Evolutionary conservation across 2,797 vertebrate genomes (phyloP).

Genomic region (Hippopotamyrus pictus): DNA sequence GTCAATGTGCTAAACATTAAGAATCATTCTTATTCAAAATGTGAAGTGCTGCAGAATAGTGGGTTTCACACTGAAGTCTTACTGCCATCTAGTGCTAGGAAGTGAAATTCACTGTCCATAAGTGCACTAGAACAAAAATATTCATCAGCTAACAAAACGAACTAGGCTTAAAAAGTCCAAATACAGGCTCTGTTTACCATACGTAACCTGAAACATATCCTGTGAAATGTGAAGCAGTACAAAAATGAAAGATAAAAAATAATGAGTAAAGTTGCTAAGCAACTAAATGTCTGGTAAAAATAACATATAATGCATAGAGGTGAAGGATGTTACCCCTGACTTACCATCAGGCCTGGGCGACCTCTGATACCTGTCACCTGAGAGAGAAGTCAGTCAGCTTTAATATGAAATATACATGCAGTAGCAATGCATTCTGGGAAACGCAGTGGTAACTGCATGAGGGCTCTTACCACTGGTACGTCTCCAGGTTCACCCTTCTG

Average conservation of each 20-base stretch:
- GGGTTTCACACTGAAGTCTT: background rate
- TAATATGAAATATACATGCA: background rate
- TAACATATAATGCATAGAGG: background rate
- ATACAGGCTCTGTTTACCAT: background rate
- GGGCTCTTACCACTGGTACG: slow-evolving; percentile 79
- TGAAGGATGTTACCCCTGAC: slow-evolving; percentile 34
- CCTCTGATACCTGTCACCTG: slow-evolving; percentile 88
- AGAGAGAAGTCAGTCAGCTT: slow-evolving; percentile 17
- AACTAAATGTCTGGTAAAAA: background rate
- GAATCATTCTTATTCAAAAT: background rate
- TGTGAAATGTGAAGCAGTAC: background rate
- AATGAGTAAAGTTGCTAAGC: background rate
- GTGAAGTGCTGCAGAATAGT: background rate
- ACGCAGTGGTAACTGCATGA: background rate
- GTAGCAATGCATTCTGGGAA: background rate
- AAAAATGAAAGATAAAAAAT: background rate
- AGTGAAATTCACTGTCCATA: background rate
- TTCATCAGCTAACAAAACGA: background rate
- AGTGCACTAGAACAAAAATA: background rate
- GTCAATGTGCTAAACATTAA: background rate
- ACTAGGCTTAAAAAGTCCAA: background rate
- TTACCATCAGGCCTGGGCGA: slow-evolving; percentile 81
- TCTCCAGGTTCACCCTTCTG: slow-evolving; percentile 94
- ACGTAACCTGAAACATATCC: background rate
- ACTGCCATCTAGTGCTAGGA: slow-evolving; percentile 59